phyloP scores from a whole-genome alignment of 2,797 vertebrate genomes.

The Rhinatrema bivittatum region DNA sequence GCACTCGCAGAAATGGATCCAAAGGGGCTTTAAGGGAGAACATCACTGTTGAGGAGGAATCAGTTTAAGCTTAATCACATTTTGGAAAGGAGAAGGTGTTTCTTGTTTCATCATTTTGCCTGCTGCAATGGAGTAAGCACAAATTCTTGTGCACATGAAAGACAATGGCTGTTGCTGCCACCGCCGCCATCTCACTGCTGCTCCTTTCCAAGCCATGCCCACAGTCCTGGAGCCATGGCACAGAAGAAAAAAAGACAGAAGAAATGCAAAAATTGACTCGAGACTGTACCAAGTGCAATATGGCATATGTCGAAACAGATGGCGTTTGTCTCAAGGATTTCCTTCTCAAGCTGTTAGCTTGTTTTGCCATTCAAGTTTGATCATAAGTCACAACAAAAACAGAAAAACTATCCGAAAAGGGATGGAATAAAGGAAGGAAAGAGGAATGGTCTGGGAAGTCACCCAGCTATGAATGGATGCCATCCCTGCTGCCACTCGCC shows the following conservation, averaged over 20 bases:
- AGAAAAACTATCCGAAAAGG: conserved; percentile 16
- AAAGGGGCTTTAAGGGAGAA: conserved; percentile 31
- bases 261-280: too few species aligned
- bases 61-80: conserved; percentile 47
- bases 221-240: conserved; percentile 46
- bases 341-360: conserved; percentile 36
- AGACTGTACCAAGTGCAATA: conserved; percentile 66
- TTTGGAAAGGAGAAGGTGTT: too few species aligned
- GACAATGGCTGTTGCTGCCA: conserved; percentile 68
- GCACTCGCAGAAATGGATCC: conserved; percentile 31
- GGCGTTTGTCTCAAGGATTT: conserved; percentile 27
- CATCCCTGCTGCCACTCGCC: conserved; percentile 43
- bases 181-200: conserved; percentile 62
- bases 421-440: conserved; percentile 31
- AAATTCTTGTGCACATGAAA: conserved; percentile 63
- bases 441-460: conserved; percentile 46
- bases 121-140: conserved; percentile 58
- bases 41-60: conserved; percentile 37
- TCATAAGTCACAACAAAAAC: conserved; percentile 54
- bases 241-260: conserved; percentile 37
- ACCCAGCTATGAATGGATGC: conserved; percentile 36
- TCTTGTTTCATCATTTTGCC: conserved; percentile 48
- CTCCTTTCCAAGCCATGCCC: conserved; percentile 50
- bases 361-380: conserved; percentile 55
- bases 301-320: conserved; percentile 75